A percentile compares a stretch with the other conserved stretches of the same genome.
phyloP scores from a whole-genome alignment of 1,140 invertebrate genomes.

The Lethrus apterus region DNA sequence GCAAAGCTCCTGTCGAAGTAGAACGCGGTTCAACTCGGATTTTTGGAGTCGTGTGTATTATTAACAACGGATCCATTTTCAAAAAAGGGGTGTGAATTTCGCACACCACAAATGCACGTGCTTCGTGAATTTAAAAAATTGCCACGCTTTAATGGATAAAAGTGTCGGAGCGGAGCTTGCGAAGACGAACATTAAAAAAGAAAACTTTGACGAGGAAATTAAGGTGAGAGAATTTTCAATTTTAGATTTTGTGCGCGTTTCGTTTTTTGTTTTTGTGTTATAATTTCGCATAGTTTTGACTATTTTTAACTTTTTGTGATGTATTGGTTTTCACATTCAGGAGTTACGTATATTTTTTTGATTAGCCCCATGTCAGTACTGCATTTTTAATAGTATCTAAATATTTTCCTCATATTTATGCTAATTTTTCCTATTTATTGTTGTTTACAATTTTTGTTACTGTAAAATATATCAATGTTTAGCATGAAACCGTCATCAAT shows the following conservation, averaged over 20 bases:
- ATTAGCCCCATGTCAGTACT: background rate
- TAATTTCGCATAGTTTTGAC: background rate
- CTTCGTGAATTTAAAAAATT: background rate
- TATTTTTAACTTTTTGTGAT: too few relatives aligned
- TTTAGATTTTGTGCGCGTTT: background rate
- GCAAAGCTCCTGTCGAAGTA: conserved; percentile 12
- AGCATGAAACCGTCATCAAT: too few relatives aligned
- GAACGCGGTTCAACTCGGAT: conserved; percentile 4
- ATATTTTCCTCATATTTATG: too few relatives aligned
- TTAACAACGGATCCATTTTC: conserved; percentile 2
- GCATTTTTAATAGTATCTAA: background rate
- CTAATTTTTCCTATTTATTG: too few relatives aligned
- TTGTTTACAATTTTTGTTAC: too few relatives aligned
- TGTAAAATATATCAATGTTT: too few relatives aligned
- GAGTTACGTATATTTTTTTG: background rate
- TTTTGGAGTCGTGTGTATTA: conserved; percentile 13
- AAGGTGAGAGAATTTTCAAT: conserved; percentile 8
- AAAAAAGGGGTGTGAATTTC: conserved; percentile 1
- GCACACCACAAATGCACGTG: background rate
- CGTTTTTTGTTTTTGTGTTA: background rate
- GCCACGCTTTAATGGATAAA: conserved; percentile 15
- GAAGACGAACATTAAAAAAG: conserved; percentile 11
- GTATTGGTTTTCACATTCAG: background rate
- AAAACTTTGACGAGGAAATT: conserved; percentile 13
- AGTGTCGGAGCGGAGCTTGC: background rate